A percentile compares a stretch with the other conserved stretches of the same genome.
Conservation (phyloP, 1,140 invertebrate genomes). For the Drosophila burlai region DNA sequence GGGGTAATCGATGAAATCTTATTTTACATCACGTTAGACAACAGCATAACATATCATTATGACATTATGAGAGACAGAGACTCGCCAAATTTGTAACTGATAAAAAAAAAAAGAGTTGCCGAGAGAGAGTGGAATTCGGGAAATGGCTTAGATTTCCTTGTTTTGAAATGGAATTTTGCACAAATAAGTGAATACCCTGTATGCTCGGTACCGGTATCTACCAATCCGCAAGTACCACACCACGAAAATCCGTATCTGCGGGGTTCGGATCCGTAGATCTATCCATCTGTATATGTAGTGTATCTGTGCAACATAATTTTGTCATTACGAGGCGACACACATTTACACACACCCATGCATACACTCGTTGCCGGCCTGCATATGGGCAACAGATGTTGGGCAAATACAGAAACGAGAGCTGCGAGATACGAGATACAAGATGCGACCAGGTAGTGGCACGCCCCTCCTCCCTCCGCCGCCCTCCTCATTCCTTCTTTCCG, state of each 20-base stretch:
- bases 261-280: conserved; percentile 15
- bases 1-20: neutral
- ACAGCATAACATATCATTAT: neutral
- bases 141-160: neutral
- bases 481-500: conserved; percentile 9
- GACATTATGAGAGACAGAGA: neutral
- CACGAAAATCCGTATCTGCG: conserved; percentile 24
- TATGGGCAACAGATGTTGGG: conserved; percentile 79
- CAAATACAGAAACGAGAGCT: conserved; percentile 53
- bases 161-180: neutral
- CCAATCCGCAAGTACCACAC: conserved; percentile 31
- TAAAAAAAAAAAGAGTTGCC: too few relatives aligned
- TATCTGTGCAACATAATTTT: conserved; percentile 81
- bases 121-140: neutral
- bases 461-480: conserved; percentile 26
- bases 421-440: conserved; percentile 32
- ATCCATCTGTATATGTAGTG: conserved; percentile 35
- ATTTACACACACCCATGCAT: conserved; percentile 16
- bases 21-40: neutral
- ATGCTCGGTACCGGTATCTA: conserved; percentile 10
- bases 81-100: neutral
- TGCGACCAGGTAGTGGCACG: conserved; percentile 70
- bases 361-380: conserved; percentile 54
- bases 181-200: conserved; percentile 5
- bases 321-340: conserved; percentile 67